Base-by-base conservation (phyloP, 2,888 invertebrate genomes). In the Abrostola tripartita region DNA sequence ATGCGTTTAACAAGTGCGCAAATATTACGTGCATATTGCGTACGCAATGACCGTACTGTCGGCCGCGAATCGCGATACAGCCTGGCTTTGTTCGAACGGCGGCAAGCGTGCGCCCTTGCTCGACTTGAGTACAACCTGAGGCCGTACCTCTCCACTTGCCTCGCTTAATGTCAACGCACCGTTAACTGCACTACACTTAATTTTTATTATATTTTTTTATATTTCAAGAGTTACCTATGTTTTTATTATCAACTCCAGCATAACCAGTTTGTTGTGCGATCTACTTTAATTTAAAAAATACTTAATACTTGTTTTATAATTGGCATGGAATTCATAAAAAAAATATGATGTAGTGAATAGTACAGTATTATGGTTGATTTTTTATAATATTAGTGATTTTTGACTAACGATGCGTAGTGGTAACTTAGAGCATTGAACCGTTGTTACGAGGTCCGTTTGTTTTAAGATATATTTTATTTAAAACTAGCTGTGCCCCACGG, bases 141-240 rank as follows among this genome's bases (percentile, higher is more conserved):
- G 88, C 84, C 89, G 80, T 80, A 63, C 88, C 91, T 89, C 89
- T 90, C 90, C 75, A 81, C 86, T 88, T 76, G 83, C 76, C 81
- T 86, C 74, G 83, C 68, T 87, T 89, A 91, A 89, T 89, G 89
- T 89, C 89, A 90, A 88, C 82, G 85, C 79, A 82, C 83, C 88
- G 70, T 72, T 81, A 76, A 75, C 73, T 73, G 71, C 57, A 50
- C 58, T 67, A 74, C 57, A 78, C 72, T 69, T 74, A 57, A 71
- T 71, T 77, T 77, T 78, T 74, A 76, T 76, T 74, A 68, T 66
- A 57, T 61, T 81, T 83, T 81, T 83, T 79, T 78, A 63, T 66
- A 72, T 78, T 72, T 75, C 78, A 61, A 65, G 61, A 70, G 65
- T 71, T 71, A 66, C 61, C 61, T 76, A 71, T 68, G 69, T 63